A percentile compares a stretch with the other conserved stretches of the same genome.
Conservation (phyloP, 1,140 invertebrate species). For the Elysia chlorotica region DNA sequence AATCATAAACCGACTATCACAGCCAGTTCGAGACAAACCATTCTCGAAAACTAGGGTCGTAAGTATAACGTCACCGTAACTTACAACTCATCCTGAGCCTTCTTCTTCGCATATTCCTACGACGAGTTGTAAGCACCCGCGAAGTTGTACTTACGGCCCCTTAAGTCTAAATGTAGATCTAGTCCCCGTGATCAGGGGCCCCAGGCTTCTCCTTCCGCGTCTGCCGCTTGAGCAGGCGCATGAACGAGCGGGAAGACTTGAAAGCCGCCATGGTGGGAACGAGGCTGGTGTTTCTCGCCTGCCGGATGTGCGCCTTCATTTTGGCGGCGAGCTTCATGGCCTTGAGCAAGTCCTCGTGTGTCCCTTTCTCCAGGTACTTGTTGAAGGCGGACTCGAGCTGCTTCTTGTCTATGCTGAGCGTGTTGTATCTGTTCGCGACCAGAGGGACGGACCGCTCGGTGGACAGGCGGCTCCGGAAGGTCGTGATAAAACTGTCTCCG, state of each 20-base stretch:
- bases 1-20: no score
- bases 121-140: background rate
- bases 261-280: slow-evolving; percentile 29
- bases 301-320: slow-evolving; percentile 31
- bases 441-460: background rate
- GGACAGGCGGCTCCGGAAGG: background rate
- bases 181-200: background rate
- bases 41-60: no score
- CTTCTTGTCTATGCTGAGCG: slow-evolving; percentile 12
- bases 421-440: slow-evolving; percentile 20
- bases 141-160: background rate
- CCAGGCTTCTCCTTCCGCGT: background rate
- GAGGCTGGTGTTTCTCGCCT: slow-evolving; percentile 31
- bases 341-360: slow-evolving; percentile 33
- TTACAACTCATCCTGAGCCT: no score
- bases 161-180: slow-evolving; percentile 56
- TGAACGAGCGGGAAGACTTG: slow-evolving; percentile 14
- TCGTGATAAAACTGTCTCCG: background rate
- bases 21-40: no score
- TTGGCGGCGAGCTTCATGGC: slow-evolving; percentile 35
- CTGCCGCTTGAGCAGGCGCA: background rate
- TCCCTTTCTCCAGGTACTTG: slow-evolving; percentile 29
- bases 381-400: slow-evolving; percentile 32
- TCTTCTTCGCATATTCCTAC: background rate
- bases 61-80: no score